Conservation (phyloP, 2,113 vertebrate genomes). For the Anser cygnoides region DNA sequence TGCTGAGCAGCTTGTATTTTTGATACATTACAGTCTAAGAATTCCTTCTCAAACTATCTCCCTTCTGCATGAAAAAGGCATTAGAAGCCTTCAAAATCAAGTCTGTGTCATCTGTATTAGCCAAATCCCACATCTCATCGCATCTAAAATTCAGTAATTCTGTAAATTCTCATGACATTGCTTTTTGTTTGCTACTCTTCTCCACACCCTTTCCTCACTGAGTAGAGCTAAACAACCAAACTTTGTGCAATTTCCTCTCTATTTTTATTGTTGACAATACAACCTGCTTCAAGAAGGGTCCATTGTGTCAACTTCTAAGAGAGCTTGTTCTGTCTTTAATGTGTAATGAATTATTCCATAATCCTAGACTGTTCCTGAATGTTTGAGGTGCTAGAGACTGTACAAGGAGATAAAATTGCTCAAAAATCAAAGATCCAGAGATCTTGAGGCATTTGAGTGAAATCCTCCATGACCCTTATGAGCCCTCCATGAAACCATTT, state of each 20-base stretch:
- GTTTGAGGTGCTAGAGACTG: not conserved
- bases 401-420: not conserved
- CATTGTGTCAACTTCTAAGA: not conserved
- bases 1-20: not conserved
- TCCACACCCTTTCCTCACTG: not conserved
- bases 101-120: not conserved
- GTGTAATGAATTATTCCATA: not conserved
- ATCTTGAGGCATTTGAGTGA: not conserved
- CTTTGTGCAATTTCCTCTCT: not conserved
- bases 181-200: not conserved
- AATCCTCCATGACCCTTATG: not conserved
- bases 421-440: not conserved
- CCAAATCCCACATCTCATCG: not conserved
- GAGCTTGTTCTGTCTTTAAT: not conserved
- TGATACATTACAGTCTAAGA: not conserved
- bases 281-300: not conserved
- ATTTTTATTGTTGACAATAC: not conserved
- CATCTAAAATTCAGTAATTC: not conserved
- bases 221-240: not conserved
- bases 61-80: not conserved
- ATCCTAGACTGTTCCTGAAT: not conserved
- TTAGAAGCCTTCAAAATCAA: not conserved
- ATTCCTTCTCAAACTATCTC: not conserved
- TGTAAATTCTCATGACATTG: not conserved
- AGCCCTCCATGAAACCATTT: not conserved